Conservation (phyloP, 2,888 invertebrate species). For the Protodeltote pygarga region DNA sequence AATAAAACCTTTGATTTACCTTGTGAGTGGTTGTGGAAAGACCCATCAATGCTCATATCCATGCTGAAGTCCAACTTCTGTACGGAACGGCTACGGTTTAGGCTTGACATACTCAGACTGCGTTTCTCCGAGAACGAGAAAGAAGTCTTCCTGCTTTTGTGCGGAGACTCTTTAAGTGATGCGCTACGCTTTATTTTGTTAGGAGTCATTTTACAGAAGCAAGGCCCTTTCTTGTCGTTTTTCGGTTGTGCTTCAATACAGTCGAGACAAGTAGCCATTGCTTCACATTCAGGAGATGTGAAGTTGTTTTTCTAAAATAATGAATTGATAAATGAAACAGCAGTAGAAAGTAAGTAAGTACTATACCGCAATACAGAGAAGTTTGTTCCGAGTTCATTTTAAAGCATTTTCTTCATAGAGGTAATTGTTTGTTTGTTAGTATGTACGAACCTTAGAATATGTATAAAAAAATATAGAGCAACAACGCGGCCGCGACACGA, state of each 20-base stretch:
- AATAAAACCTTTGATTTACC: conserved; percentile 56
- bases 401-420: too few species aligned
- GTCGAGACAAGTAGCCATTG: conserved; percentile 76
- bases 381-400: too few species aligned
- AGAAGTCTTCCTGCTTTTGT: conserved; percentile 63
- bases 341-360: too few species aligned
- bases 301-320: conserved; percentile 76
- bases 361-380: too few species aligned
- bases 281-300: conserved; percentile 77
- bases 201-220: conserved; percentile 73
- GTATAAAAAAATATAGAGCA: too few species aligned
- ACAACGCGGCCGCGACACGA: too few species aligned
- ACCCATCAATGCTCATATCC: conserved; percentile 85
- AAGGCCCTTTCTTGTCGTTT: conserved; percentile 62
- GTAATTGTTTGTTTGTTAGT: too few species aligned
- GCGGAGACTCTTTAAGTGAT: conserved; percentile 77
- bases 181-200: conserved; percentile 73
- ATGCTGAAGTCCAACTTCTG: conserved; percentile 85
- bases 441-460: too few species aligned
- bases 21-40: conserved; percentile 72
- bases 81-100: conserved; percentile 80
- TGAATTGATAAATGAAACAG: too few species aligned
- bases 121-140: conserved; percentile 72
- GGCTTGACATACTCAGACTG: conserved; percentile 76
- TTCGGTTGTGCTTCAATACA: conserved; percentile 64